phyloP scores from a whole-genome alignment of 1,140 invertebrate genomes.

The Drosophila asahinai region DNA sequence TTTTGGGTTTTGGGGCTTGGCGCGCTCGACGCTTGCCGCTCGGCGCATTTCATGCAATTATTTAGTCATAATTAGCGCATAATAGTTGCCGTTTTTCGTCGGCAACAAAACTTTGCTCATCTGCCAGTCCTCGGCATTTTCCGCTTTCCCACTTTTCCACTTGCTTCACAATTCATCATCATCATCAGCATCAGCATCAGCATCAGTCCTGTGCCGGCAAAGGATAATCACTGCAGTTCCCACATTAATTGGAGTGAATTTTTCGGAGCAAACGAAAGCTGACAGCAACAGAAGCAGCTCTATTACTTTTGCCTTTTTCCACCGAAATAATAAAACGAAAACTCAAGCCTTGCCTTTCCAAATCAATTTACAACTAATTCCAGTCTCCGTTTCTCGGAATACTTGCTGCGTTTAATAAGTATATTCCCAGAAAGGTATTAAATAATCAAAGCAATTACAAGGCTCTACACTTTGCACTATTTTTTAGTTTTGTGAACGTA shows the following conservation, averaged over 20 bases:
- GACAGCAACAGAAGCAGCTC: not conserved
- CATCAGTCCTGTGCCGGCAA: slow-evolving; percentile 10
- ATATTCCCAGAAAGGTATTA: slow-evolving; percentile 21
- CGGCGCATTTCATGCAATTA: slow-evolving; percentile 50
- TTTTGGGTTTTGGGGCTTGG: slow-evolving; percentile 16
- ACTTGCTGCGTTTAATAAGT: slow-evolving; percentile 21
- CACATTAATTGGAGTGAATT: slow-evolving; percentile 31
- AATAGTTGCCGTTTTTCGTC: slow-evolving; percentile 55
- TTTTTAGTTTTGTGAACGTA: not conserved
- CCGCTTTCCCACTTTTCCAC: slow-evolving; percentile 1
- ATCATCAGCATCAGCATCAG: slow-evolving; percentile 12
- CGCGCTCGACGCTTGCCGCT: slow-evolving; percentile 8
- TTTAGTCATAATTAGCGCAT: slow-evolving; percentile 61
- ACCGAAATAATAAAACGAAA: not conserved
- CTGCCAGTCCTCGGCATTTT: slow-evolving; percentile 25
- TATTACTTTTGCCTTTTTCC: slow-evolving; percentile 3
- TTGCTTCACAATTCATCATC: slow-evolving; percentile 51
- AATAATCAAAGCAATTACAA: slow-evolving; percentile 23
- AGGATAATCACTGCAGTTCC: slow-evolving; percentile 45
- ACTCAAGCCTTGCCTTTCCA: not conserved
- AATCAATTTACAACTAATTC: slow-evolving; percentile 26
- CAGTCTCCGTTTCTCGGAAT: not conserved
- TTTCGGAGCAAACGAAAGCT: slow-evolving; percentile 5
- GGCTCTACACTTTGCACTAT: not conserved
- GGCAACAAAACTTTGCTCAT: slow-evolving; percentile 42